Evolutionary conservation across 53 echinoderm and acorn worm genomes (phyloP), one percentile per base, ranked within the genome.

Genomic region (Hippasteria phrygiana): DNA sequence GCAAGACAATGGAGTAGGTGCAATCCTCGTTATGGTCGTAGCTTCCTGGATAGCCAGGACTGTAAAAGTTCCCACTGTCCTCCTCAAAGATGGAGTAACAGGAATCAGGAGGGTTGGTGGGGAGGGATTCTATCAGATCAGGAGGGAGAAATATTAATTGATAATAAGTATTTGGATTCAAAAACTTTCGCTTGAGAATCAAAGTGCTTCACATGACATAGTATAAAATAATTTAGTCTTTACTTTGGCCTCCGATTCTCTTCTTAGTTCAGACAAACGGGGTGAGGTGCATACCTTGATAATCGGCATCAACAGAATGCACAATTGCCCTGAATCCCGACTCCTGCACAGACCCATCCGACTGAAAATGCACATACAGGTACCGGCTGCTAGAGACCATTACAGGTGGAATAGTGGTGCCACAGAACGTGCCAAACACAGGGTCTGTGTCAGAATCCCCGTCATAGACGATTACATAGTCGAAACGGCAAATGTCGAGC

Each of bases 1-100:
- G 82, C 13, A 88, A 36, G 32, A 92, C 86, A 16, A 96, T 88
- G 53, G 92, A 65, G 62, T 90, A 96, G 38, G 65, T 71, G 55
- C 96, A 96, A 41, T 88, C 87, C 13, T 88, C 31, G 38, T 82
- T 62, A 59, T 76, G 87, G 34, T 65, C 87, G 48, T 96, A 96
- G 32, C 80, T 88, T 54, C 90, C 85, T 0, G 96, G 96, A 43
- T 78, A 96, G 35, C 89, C 90, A 1, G 96, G 96, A 22, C 95
- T 95, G 83, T 46, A 78, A 74, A 96, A 93, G n/a, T 74, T 91
- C 1, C 93, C 96, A 16, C 42, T 54, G 34, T 45, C 59, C n/a
- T 91, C 92, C 0, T 83, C 83, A 16, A 93, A 71, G 26, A 89
- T 38, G n/a, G 73, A 20, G 6, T 51, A 78, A 47, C 96, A 96